Percentiles rank a stretch among this genome's conserved stretches.
Evolutionary conservation across 2,113 vertebrate genomes (phyloP).

Genomic region (Pithys albifrons): DNA sequence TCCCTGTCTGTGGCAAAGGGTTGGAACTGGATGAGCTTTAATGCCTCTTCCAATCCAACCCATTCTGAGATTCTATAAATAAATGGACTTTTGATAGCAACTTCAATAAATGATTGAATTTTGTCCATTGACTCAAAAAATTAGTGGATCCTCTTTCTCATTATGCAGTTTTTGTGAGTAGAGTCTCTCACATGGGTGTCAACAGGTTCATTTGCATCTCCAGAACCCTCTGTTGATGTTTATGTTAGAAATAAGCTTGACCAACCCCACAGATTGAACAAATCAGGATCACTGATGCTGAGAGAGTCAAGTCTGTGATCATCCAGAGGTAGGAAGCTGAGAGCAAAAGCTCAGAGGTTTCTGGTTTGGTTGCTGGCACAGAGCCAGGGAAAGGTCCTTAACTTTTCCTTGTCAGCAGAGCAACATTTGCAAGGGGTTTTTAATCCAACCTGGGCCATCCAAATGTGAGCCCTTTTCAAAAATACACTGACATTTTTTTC

Average conservation of each 20-base stretch:
- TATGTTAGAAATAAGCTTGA: neutral
- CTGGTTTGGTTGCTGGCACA: neutral
- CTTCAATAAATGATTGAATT: neutral
- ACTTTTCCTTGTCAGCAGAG: neutral
- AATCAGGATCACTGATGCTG: fast-evolving
- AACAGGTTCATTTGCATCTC: fast-evolving
- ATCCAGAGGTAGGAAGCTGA: neutral
- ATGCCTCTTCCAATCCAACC: neutral
- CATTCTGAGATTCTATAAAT: neutral
- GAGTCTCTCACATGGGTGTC: neutral
- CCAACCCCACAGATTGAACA: neutral
- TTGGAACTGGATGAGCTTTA: neutral
- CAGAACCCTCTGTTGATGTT: neutral
- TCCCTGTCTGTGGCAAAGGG: neutral
- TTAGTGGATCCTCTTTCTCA: fast-evolving
- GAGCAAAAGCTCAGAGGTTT: neutral
- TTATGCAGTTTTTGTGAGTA: neutral
- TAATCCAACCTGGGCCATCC: neutral
- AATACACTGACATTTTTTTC: neutral
- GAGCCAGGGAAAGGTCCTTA: neutral
- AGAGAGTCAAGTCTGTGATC: neutral
- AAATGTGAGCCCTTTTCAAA: constrained; percentile 21
- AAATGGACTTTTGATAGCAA: neutral
- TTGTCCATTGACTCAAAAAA: neutral
- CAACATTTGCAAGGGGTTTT: neutral